Evolutionary conservation across 1,140 invertebrate genomes (phyloP).

Genomic region (Rhyacophila brunnea): DNA sequence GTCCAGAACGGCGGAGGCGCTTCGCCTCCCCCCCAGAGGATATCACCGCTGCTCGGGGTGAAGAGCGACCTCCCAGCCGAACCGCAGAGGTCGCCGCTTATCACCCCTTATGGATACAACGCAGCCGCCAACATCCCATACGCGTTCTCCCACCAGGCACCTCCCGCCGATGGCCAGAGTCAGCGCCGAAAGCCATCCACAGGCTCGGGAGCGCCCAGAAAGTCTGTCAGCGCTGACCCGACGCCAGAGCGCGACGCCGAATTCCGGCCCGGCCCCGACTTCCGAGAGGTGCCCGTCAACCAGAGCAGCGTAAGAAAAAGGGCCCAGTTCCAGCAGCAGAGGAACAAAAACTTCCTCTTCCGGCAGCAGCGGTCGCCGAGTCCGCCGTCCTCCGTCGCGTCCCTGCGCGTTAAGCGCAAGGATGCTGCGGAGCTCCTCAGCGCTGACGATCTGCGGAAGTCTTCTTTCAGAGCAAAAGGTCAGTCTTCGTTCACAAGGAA

Average conservation of each 20-base stretch:
- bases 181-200: constrained; percentile 5
- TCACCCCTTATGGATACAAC: constrained; percentile 44
- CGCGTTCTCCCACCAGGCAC: constrained; percentile 46
- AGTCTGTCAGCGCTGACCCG: constrained; percentile 29
- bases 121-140: constrained; percentile 51
- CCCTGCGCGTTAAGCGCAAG: constrained; percentile 23
- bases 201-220: background rate
- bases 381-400: constrained; percentile 12
- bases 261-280: constrained; percentile 39
- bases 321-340: constrained; percentile 29
- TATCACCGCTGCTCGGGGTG: constrained; percentile 44
- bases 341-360: constrained; percentile 29
- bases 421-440: constrained; percentile 31
- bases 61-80: constrained; percentile 43
- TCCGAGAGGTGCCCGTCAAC: background rate
- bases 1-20: constrained; percentile 34
- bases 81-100: constrained; percentile 38
- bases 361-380: constrained; percentile 27
- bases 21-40: constrained; percentile 36
- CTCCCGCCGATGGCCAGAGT: constrained; percentile 8
- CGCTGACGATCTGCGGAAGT: constrained; percentile 28
- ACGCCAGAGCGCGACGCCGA: constrained; percentile 21
- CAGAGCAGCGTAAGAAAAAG: constrained; percentile 28
- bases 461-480: constrained; percentile 31
- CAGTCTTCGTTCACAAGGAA: constrained; percentile 19